These are phyloP conservation scores for Camponotus pennsylvanicus DNA, from an alignment of 1,140 invertebrate species.

Conservation along the genomic window DNA sequence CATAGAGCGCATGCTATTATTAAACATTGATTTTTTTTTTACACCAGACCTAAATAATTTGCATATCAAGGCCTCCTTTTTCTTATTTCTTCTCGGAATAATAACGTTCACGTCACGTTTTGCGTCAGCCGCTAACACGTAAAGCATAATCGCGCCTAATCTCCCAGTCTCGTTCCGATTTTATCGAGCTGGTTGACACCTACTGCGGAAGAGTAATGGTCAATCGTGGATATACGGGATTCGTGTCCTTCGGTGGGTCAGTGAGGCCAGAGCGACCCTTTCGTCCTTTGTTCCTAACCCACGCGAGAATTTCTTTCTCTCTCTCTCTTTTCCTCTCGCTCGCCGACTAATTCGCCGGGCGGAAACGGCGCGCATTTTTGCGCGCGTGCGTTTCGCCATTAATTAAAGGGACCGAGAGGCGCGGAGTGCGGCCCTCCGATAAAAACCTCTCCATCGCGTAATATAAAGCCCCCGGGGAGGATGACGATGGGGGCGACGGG, in stretches of 20 bases:
- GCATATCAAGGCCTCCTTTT: not conserved
- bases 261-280: slow-evolving; percentile 55
- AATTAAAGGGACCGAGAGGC: slow-evolving; percentile 71
- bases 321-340: not conserved
- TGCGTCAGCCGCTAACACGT: slow-evolving; percentile 11
- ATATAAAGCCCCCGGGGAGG: slow-evolving; percentile 37
- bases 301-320: not conserved
- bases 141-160: slow-evolving; percentile 27
- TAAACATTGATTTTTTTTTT: not conserved
- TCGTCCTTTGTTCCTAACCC: slow-evolving; percentile 38
- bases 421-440: slow-evolving; percentile 65
- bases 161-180: slow-evolving; percentile 1
- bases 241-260: slow-evolving; percentile 65
- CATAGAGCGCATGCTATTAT: not conserved
- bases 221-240: slow-evolving; percentile 51
- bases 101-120: slow-evolving; percentile 39
- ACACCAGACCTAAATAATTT: not conserved
- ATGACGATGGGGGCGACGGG: slow-evolving; percentile 59
- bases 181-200: slow-evolving; percentile 42
- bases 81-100: not conserved
- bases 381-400: slow-evolving; percentile 67
- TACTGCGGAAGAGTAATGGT: slow-evolving; percentile 41
- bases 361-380: slow-evolving; percentile 45
- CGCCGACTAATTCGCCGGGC: slow-evolving; percentile 65
- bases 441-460: slow-evolving; percentile 66